Conservation (phyloP, 2,113 vertebrate species). For the Cricetomys ansorgei region DNA sequence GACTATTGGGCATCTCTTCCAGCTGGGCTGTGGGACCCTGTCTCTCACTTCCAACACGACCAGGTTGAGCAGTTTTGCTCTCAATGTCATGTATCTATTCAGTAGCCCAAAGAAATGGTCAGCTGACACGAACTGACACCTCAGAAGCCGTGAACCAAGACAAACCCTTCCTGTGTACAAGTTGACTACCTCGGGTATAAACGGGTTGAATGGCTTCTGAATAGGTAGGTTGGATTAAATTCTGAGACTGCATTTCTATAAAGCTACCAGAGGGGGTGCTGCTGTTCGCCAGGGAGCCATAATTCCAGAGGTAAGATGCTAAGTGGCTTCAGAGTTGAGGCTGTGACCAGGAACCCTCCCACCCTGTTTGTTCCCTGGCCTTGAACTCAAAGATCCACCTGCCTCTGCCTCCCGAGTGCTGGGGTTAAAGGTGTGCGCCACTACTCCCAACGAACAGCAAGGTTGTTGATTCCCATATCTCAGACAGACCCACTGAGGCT, state of each 20-base stretch:
- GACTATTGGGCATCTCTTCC: background rate
- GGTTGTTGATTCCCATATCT: too few relatives aligned
- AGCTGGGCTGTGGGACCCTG: background rate
- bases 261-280: background rate
- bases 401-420: background rate
- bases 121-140: background rate
- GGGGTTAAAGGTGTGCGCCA: background rate
- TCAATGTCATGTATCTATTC: background rate
- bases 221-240: background rate
- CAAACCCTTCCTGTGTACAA: background rate
- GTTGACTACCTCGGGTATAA: background rate
- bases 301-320: background rate
- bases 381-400: fast-evolving
- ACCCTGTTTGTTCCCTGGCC: background rate
- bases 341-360: background rate
- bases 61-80: background rate
- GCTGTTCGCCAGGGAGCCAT: background rate
- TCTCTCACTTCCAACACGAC: background rate
- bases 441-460: background rate
- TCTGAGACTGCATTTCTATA: background rate
- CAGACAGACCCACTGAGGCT: background rate
- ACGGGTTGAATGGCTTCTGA: background rate
- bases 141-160: too few relatives aligned
- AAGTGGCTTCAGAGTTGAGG: background rate
- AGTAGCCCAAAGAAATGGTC: background rate